Evolutionary conservation across 1,140 invertebrate species (phyloP).

Genomic region (Lasaia peninsularis): DNA sequence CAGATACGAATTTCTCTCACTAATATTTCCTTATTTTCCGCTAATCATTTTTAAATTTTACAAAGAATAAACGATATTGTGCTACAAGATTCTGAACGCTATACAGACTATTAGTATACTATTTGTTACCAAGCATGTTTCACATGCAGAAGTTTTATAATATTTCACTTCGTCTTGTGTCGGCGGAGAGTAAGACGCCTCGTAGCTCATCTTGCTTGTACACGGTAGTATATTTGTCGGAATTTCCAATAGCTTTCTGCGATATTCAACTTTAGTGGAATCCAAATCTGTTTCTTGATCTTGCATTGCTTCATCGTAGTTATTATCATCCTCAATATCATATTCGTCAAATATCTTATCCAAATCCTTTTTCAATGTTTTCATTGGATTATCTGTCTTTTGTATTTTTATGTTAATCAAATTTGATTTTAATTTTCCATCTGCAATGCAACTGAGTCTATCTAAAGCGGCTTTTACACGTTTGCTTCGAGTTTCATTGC

Average conservation of each 20-base stretch:
- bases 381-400: slow-evolving; percentile 27
- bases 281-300: slow-evolving; percentile 51
- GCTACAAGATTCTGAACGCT: slow-evolving; percentile 23
- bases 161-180: slow-evolving; percentile 71
- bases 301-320: slow-evolving; percentile 60
- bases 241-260: slow-evolving; percentile 78
- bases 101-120: slow-evolving; percentile 4
- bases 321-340: slow-evolving; percentile 46
- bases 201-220: slow-evolving; percentile 78
- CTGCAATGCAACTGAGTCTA: slow-evolving; percentile 82
- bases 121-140: slow-evolving; percentile 20
- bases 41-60: slow-evolving; percentile 12
- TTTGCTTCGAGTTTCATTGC: slow-evolving; percentile 84
- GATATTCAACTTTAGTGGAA: slow-evolving; percentile 50
- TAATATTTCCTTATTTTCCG: background rate
- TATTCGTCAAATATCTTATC: slow-evolving; percentile 51
- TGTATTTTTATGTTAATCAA: slow-evolving; percentile 34
- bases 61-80: slow-evolving; percentile 9
- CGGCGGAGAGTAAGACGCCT: slow-evolving; percentile 73
- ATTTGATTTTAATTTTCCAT: slow-evolving; percentile 55
- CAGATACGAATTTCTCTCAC: background rate
- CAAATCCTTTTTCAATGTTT: slow-evolving; percentile 35
- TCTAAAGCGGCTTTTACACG: slow-evolving; percentile 81
- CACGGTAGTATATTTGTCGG: slow-evolving; percentile 82
- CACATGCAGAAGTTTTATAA: slow-evolving; percentile 54